Conservation (phyloP, 2,797 vertebrate species). For the Muscicapa striata region DNA sequence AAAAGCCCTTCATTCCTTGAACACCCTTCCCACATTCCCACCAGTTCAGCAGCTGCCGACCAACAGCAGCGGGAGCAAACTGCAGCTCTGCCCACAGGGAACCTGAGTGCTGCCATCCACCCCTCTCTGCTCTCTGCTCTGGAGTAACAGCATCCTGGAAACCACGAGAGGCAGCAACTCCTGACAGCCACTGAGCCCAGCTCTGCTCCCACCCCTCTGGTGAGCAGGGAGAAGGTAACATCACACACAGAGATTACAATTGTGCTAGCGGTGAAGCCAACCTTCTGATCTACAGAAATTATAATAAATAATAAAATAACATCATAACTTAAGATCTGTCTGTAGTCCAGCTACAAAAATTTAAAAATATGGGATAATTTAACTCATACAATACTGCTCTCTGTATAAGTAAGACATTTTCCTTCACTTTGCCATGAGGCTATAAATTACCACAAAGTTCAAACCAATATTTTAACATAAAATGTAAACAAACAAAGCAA, state of each 20-base stretch:
- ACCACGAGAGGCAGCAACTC: not conserved
- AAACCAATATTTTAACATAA: constrained; percentile 81
- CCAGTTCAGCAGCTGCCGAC: not conserved
- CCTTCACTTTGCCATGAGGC: constrained; percentile 81
- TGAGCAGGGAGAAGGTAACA: constrained; percentile 17
- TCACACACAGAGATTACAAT: constrained; percentile 61
- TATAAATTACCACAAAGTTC: constrained; percentile 81
- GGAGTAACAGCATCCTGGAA: not conserved
- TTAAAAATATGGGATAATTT: constrained; percentile 84
- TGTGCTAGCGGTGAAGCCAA: constrained; percentile 80
- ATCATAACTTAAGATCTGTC: constrained; percentile 92
- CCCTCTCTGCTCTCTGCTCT: not conserved
- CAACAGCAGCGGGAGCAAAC: rapidly evolving
- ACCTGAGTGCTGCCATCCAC: not conserved
- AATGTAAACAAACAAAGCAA: constrained; percentile 79
- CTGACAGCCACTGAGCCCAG: constrained; percentile 16
- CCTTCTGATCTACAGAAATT: constrained; percentile 84
- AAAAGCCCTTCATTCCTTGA: not conserved
- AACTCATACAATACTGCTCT: constrained; percentile 84
- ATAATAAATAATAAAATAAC: constrained; percentile 82
- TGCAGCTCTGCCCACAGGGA: not conserved
- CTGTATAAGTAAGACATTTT: constrained; percentile 81
- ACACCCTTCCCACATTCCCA: not conserved
- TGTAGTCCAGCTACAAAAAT: constrained; percentile 98
- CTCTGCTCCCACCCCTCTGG: not conserved